phyloP scores from a whole-genome alignment of 2,888 invertebrate species.

The Onthophagus sagittarius region DNA sequence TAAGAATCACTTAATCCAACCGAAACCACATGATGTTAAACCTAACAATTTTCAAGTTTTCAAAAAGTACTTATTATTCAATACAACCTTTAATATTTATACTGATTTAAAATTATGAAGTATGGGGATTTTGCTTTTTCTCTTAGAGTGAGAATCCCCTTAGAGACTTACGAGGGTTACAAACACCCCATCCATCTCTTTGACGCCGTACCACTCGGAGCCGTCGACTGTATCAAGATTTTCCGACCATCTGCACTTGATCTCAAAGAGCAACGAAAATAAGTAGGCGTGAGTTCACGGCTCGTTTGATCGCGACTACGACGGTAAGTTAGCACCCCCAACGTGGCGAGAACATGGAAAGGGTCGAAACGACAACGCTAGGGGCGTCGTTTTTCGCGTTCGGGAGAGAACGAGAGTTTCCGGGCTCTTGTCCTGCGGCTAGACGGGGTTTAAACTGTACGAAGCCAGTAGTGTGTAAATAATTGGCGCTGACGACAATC shows the following conservation, averaged over 20 bases:
- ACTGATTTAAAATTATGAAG: too few relatives aligned
- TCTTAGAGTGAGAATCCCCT: background rate
- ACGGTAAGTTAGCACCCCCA: background rate
- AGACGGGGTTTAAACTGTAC: slow-evolving; percentile 19
- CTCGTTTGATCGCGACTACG: background rate
- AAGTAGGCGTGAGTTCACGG: background rate
- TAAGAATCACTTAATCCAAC: too few relatives aligned
- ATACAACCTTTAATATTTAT: too few relatives aligned
- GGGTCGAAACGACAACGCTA: background rate
- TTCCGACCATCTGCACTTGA: background rate
- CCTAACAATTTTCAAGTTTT: too few relatives aligned
- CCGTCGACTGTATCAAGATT: background rate
- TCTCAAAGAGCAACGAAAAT: background rate
- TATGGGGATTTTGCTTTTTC: too few relatives aligned
- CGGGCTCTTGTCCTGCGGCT: background rate
- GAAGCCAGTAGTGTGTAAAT: slow-evolving; percentile 24
- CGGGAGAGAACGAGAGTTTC: background rate
- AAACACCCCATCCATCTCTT: background rate
- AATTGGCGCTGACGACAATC: slow-evolving; percentile 21
- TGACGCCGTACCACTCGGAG: background rate
- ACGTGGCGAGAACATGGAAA: background rate
- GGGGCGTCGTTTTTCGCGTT: background rate
- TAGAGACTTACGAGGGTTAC: background rate
- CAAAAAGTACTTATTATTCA: too few relatives aligned
- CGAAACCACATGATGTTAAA: too few relatives aligned